A percentile compares a stretch with the other conserved stretches of the same genome.
phyloP scores from a whole-genome alignment of 2,797 vertebrate species.

The Sebastiscus tertius region DNA sequence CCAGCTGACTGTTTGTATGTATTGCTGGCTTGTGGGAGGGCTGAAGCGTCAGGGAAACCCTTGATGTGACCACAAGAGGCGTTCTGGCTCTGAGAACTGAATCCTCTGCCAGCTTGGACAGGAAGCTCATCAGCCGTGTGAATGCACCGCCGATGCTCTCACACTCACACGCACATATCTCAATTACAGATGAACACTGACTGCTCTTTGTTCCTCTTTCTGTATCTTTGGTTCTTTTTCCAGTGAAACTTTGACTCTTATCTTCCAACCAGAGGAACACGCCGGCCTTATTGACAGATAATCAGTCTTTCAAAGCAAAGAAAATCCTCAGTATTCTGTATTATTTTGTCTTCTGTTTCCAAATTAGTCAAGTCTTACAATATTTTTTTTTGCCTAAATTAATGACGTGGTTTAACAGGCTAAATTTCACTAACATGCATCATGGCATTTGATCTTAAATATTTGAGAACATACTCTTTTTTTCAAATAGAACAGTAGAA shows the following conservation, averaged over 20 bases:
- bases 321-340: neutral
- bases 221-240: neutral
- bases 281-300: neutral
- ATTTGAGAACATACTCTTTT: neutral
- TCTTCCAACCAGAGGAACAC: neutral
- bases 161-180: neutral
- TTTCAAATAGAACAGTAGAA: neutral
- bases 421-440: neutral
- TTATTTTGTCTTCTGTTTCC: neutral
- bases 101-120: constrained; percentile 40
- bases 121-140: constrained; percentile 15
- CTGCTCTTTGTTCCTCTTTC: neutral
- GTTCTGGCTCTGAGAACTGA: constrained; percentile 14
- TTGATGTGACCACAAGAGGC: constrained; percentile 9
- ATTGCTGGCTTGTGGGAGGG: constrained; percentile 16
- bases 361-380: neutral
- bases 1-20: neutral
- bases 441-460: neutral
- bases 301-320: neutral
- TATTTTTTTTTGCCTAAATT: neutral
- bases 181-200: constrained; percentile 12
- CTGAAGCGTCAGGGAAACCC: constrained; percentile 38
- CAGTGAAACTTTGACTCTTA: neutral
- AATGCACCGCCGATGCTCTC: neutral
- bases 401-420: too few species aligned